Evolutionary conservation across 2,113 vertebrate species (phyloP).

Genomic region (Paramormyrops kingsleyae): DNA sequence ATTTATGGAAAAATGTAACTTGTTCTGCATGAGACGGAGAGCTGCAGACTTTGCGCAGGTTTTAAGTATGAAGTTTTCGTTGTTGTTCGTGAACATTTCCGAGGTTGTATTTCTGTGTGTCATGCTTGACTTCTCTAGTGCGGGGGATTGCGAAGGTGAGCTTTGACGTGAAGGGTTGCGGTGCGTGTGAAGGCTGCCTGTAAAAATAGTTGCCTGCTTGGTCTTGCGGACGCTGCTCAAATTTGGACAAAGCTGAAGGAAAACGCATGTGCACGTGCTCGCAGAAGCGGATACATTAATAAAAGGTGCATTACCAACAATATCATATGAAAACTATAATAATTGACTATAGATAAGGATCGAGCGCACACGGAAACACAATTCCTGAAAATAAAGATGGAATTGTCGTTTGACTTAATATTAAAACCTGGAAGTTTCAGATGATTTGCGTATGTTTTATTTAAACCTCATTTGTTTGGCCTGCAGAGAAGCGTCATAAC

Average conservation of each 20-base stretch:
- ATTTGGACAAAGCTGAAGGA: not conserved
- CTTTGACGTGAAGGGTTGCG: constrained; percentile 13
- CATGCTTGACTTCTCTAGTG: constrained; percentile 24
- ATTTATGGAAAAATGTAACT: not conserved
- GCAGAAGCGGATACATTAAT: not conserved
- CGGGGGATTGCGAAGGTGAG: constrained; percentile 45
- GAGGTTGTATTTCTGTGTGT: constrained; percentile 22
- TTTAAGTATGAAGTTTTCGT: not conserved
- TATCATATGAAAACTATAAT: not conserved
- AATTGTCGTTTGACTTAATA: not conserved
- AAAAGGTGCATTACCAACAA: not conserved
- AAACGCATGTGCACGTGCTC: constrained; percentile 22
- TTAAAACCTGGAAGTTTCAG: not conserved
- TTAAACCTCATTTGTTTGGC: not conserved
- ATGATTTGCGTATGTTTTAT: not conserved
- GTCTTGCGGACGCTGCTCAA: not conserved
- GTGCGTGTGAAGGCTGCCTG: constrained; percentile 22
- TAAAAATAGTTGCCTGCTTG: constrained; percentile 39
- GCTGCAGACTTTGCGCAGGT: not conserved
- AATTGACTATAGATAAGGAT: not conserved
- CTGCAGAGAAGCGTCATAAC: not conserved
- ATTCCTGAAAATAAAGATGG: not conserved
- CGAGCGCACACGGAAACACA: not conserved
- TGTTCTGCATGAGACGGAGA: not conserved
- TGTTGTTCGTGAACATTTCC: constrained; percentile 13